Evolutionary conservation across 2,797 vertebrate species (phyloP).

Genomic region (Eulemur rubriventer): DNA sequence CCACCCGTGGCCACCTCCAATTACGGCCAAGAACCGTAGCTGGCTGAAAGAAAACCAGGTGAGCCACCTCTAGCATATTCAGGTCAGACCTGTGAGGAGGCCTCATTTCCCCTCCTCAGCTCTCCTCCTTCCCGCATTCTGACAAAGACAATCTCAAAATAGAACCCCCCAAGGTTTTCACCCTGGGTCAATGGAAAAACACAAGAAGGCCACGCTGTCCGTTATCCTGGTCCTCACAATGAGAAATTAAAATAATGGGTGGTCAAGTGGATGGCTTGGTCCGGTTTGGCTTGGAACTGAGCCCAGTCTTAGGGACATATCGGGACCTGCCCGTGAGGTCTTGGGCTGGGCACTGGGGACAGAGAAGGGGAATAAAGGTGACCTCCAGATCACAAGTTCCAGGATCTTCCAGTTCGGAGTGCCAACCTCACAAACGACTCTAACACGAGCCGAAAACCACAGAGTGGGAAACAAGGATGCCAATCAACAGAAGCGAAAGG

Average conservation of each 20-base stretch:
- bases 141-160: not conserved
- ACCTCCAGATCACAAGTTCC: not conserved
- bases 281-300: not conserved
- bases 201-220: not conserved
- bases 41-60: not conserved
- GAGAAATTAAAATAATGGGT: not conserved
- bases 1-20: not conserved
- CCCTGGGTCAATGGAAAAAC: not conserved
- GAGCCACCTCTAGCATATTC: not conserved
- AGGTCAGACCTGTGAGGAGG: not conserved
- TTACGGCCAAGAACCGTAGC: not conserved
- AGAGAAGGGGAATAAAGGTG: too few species aligned
- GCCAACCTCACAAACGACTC: not conserved
- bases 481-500: not conserved
- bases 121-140: not conserved
- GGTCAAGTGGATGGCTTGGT: not conserved
- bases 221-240: not conserved
- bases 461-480: not conserved
- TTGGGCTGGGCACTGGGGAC: not conserved
- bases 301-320: not conserved
- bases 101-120: not conserved
- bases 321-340: not conserved
- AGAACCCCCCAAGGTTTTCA: conserved; percentile 32
- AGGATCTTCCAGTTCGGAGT: not conserved
- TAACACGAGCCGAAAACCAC: not conserved